Evolutionary conservation across 2,888 invertebrate species (phyloP), one percentile per base, ranked within the genome.

Genomic region (Tanypteryx hageni): DNA sequence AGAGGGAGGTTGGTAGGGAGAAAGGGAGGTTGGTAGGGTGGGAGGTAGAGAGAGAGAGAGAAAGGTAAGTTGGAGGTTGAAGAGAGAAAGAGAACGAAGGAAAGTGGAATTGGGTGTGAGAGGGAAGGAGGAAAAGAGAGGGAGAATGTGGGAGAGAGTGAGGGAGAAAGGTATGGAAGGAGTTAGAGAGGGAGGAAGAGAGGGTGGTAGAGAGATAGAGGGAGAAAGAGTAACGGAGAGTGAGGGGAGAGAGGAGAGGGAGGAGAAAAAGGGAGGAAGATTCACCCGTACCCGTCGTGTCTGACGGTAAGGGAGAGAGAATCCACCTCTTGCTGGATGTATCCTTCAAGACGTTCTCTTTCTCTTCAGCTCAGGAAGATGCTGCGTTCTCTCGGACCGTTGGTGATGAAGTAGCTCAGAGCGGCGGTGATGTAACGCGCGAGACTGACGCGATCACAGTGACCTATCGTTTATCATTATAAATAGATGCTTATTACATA

Each of bases 251-350:
- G 5, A 44, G 44, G 5, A 5, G 5, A 5, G 44, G 44, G 5
- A 44, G 1, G 44, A 44, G 44, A 44, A 5, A 44, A 5, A 44
- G 1, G 44, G 44, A 44, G 44, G 44, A 44, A 44, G 44, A 44
- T 44, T 44, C 44, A 44, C 44, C 44, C 44, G 1, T 44, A 44
- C 44, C 3, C 44, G 44, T 44, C 44, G 44, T 44, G 3, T 44
- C 44, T 1, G 44, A 44, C 44, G 1, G 1, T 44, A n/a, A n/a
- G n/a, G n/a, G 22, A 22, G 8, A 76, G 44, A 22, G 76, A 76
- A 76, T 76, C 76, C 76, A 68, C 68, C 68, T 68, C 68, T 68
- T 68, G 76, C 14, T 76, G 76, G 76, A 76, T 22, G n/a, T 9
- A n/a, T n/a, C 7, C 64, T 64, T n/a, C 64, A 16, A 64, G 64